Conservation (phyloP, 2,888 invertebrate genomes). For the Flexamia atlantica region DNA sequence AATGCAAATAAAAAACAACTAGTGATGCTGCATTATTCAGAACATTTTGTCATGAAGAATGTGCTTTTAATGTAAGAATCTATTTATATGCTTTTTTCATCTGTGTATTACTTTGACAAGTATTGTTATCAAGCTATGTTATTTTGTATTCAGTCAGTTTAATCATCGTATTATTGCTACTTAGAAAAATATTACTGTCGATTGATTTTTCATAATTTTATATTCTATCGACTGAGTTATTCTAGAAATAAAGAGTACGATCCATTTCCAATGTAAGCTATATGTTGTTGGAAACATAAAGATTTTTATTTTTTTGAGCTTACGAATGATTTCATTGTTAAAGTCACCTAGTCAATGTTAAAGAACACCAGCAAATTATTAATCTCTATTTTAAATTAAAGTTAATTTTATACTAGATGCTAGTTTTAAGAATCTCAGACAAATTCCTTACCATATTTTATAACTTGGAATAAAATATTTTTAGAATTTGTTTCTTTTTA, state of each 20-base stretch:
- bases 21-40: slow-evolving; percentile 7
- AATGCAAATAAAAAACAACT: slow-evolving; percentile 82
- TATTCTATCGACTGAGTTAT: slow-evolving; percentile 18
- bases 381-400: slow-evolving; percentile 28
- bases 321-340: neutral
- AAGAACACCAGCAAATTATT: slow-evolving; percentile 8
- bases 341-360: slow-evolving; percentile 21
- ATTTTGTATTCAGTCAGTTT: slow-evolving; percentile 14
- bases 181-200: neutral
- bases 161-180: slow-evolving; percentile 18
- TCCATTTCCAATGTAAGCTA: neutral
- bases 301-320: neutral
- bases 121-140: slow-evolving; percentile 19
- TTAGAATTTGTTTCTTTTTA: slow-evolving; percentile 23
- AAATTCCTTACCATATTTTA: slow-evolving; percentile 40
- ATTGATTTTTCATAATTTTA: slow-evolving; percentile 13
- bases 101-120: neutral
- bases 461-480: slow-evolving; percentile 35
- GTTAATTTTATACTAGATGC: slow-evolving; percentile 19
- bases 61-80: slow-evolving; percentile 26
- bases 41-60: slow-evolving; percentile 15
- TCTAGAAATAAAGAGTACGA: neutral
- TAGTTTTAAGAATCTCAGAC: slow-evolving; percentile 29
- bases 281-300: slow-evolving; percentile 18
- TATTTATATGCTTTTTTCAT: slow-evolving; percentile 14